Evolutionary conservation across 2,113 vertebrate genomes (phyloP), one percentile per base, ranked within the genome.

Genomic region (Gallinago media): DNA sequence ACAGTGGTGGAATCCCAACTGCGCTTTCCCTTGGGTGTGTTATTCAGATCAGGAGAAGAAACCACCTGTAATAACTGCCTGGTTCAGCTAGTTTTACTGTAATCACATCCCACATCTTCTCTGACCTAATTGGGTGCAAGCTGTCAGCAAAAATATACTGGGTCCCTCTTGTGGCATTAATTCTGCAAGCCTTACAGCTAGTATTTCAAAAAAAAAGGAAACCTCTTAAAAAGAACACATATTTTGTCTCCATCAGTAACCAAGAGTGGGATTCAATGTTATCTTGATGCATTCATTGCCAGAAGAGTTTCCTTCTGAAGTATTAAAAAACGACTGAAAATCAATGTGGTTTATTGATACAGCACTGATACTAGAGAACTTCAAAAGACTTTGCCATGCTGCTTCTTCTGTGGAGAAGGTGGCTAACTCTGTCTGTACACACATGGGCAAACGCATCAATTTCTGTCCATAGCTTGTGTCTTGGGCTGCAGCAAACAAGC

Each of bases 401-500:
- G 55, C 40, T 73, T 52, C 49, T 67, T 10, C 5, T 16, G 27
- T 26, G 31, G 38, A 89, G 71, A 78, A 89, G 68, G 70, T 54
- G 32, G 31, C n/a, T 68, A 68, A 54, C 18, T 71, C 73, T 76
- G 59, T 16, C 68, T 0, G 0, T 71, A 56, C 31, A 54, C 21
- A 63, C 31, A 31, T 1, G 36, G 59, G 32, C 52, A 92, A 84
- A 87, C 36, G 25, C 76, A 82, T 61, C 19, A 15, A 6, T 56
- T 94, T 76, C 66, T 91, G 77, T 59, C 76, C 3, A 8, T 56
- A 81, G 84, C n/a, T 77, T 56, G 36, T 44, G 82, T 67, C 71
- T 46, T 76, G 67, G 47, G 68, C 75, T 74, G 56, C 86, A 95
- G 94, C 88, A 92, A 95, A 91, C 76, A 94, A 93, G 76, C 26